A percentile compares a stretch with the other conserved stretches of the same genome.
Conservation (phyloP, 2,888 invertebrate species). For the Tryphoninae sp. region DNA sequence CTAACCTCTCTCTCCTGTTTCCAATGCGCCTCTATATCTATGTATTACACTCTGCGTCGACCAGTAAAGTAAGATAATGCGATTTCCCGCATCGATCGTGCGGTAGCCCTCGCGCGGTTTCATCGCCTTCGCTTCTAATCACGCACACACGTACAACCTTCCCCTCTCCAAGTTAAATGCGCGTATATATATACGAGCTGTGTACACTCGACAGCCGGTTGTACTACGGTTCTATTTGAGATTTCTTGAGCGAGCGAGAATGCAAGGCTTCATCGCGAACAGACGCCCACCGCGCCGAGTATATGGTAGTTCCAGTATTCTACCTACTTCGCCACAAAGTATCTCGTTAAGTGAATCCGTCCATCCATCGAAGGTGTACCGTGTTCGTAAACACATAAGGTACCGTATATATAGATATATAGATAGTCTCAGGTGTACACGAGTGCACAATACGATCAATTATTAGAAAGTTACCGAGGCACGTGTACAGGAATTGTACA, state of each 20-base stretch:
- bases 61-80: conserved; percentile 71
- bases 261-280: conserved; percentile 33
- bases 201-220: background rate
- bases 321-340: conserved; percentile 33
- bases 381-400: conserved; percentile 2
- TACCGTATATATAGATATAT: background rate
- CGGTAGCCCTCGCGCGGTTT: conserved; percentile 31
- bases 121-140: conserved; percentile 45
- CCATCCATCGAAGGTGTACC: conserved; percentile 15
- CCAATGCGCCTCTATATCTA: conserved; percentile 9
- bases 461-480: conserved; percentile 35
- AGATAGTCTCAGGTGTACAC: background rate
- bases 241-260: conserved; percentile 29
- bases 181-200: conserved; percentile 3
- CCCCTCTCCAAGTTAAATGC: background rate
- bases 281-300: conserved; percentile 6
- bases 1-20: conserved; percentile 14
- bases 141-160: conserved; percentile 6
- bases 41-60: conserved; percentile 29
- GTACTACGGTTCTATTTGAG: conserved; percentile 18
- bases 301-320: conserved; percentile 24
- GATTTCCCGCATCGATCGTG: conserved; percentile 67
- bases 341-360: conserved; percentile 51
- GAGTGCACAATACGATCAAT: conserved; percentile 29
- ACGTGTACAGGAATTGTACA: conserved; percentile 31